Percentiles rank a stretch among this genome's conserved stretches.
Evolutionary conservation across 2,888 invertebrate species (phyloP).

Genomic region (Augiades crinisus): DNA sequence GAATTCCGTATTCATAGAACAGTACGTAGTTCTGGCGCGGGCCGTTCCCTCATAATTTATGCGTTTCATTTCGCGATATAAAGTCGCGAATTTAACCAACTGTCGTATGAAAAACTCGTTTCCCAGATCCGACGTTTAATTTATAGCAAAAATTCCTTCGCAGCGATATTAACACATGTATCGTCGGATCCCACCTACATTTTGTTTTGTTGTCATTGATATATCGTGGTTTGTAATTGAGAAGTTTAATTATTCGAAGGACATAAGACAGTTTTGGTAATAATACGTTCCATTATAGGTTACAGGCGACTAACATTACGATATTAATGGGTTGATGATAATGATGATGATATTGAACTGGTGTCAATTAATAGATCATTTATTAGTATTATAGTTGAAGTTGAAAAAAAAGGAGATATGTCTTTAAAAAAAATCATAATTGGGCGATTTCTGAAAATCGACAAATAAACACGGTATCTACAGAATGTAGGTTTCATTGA

Average conservation of each 20-base stretch:
- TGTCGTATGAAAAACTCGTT: constrained; percentile 72
- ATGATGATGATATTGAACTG: too few relatives aligned
- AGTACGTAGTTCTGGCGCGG: not conserved
- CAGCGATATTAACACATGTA: constrained; percentile 37
- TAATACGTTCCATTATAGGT: not conserved
- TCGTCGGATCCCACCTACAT: constrained; percentile 14
- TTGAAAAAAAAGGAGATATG: too few relatives aligned
- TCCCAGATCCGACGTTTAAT: constrained; percentile 60
- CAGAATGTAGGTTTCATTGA: too few relatives aligned
- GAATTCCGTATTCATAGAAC: too few relatives aligned
- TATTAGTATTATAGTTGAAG: too few relatives aligned
- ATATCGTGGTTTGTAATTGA: constrained; percentile 9
- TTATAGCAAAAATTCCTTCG: constrained; percentile 70
- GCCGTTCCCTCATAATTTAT: constrained; percentile 58
- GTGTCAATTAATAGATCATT: too few relatives aligned
- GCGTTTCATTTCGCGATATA: constrained; percentile 74
- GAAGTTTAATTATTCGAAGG: not conserved
- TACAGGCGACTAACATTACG: too few relatives aligned
- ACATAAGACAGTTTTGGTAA: not conserved
- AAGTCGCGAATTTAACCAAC: constrained; percentile 62
- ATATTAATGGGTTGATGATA: too few relatives aligned
- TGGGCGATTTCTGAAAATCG: too few relatives aligned
- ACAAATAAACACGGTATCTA: too few relatives aligned
- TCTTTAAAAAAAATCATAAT: too few relatives aligned
- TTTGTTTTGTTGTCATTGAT: constrained; percentile 21